These are phyloP conservation scores for Gorsachius goisagi DNA, from an alignment of 2,113 vertebrate species.

Conservation along the genomic window DNA sequence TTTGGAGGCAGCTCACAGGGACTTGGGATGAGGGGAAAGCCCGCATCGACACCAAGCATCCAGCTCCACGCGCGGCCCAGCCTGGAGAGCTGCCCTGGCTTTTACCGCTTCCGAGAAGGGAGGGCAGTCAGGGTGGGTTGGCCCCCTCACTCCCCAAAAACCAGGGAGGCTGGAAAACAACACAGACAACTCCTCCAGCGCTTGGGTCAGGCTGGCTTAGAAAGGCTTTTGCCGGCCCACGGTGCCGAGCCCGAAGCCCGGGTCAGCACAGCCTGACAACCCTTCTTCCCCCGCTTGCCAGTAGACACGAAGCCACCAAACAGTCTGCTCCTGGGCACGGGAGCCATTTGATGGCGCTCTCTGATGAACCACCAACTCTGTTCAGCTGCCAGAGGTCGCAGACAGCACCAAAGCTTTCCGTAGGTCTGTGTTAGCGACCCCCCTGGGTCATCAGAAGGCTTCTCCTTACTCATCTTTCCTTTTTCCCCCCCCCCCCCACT, in stretches of 20 bases:
- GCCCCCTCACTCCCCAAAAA: neutral
- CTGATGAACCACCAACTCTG: neutral
- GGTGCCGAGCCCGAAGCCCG: neutral
- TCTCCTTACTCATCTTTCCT: neutral
- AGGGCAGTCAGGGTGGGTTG: neutral
- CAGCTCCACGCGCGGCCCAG: neutral
- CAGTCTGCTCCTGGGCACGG: neutral
- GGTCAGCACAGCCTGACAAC: neutral
- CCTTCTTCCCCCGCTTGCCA: neutral
- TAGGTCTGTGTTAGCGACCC: neutral
- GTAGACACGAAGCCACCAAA: neutral
- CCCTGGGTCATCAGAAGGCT: neutral
- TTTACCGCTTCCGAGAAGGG: neutral
- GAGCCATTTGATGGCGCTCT: neutral
- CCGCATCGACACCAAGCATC: neutral
- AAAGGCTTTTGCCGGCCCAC: neutral
- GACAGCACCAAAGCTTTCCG: neutral
- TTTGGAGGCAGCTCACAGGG: neutral
- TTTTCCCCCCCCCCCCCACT: neutral
- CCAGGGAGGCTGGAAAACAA: neutral
- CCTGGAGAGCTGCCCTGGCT: neutral
- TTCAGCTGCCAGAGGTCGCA: neutral
- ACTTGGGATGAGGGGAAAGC: neutral
- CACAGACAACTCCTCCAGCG: fast-evolving
- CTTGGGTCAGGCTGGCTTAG: neutral